A percentile compares a stretch with the other conserved stretches of the same genome.
phyloP scores from a whole-genome alignment of 2,888 invertebrate genomes.

The Cheilosia urbana region DNA sequence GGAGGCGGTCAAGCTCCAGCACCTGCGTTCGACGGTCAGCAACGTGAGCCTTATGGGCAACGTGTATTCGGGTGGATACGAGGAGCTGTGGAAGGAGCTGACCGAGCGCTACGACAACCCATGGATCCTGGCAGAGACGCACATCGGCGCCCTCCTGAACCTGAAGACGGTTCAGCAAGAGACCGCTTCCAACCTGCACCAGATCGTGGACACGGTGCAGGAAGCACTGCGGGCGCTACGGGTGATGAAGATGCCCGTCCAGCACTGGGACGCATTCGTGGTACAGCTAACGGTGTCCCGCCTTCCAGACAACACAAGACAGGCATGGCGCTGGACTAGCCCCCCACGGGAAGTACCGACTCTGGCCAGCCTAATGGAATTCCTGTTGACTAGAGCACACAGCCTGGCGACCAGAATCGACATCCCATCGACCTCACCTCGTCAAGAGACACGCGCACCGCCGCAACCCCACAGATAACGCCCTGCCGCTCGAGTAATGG shows the following conservation, averaged over 20 bases:
- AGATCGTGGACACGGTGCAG: background rate
- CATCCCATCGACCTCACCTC: background rate
- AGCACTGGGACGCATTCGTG: background rate
- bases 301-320: background rate
- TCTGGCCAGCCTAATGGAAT: background rate
- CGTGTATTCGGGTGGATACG: background rate
- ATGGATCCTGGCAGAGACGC: background rate
- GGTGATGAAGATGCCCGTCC: background rate
- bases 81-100: background rate
- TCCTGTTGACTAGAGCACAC: background rate
- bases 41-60: no score
- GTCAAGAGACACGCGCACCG: background rate
- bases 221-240: background rate
- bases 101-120: background rate
- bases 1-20: background rate
- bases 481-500: no score
- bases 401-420: background rate
- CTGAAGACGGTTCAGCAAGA: background rate
- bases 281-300: background rate
- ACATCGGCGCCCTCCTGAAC: background rate
- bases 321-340: no score
- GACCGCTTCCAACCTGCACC: background rate
- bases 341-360: no score
- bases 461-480: no score
- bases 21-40: no score